Evolutionary conservation across 1,140 invertebrate genomes (phyloP).

Genomic region (Copidosoma floridanum): DNA sequence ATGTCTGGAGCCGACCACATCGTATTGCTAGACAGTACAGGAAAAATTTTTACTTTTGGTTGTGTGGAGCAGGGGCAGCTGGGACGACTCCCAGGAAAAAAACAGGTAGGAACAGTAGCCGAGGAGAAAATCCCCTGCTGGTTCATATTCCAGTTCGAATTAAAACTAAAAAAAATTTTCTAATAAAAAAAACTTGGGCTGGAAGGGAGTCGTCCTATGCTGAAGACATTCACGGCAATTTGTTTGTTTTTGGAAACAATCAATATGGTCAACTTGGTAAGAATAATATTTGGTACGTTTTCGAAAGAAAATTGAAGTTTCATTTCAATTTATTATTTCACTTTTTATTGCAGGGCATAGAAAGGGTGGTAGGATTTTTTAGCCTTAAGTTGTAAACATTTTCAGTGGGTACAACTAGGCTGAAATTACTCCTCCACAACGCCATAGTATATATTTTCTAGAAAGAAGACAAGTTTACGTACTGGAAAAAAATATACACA

Average conservation of each 20-base stretch:
- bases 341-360: constrained; percentile 57
- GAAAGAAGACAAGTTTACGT: constrained; percentile 68
- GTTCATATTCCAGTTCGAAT: constrained; percentile 61
- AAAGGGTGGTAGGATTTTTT: constrained; percentile 54
- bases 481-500: constrained; percentile 85
- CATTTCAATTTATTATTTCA: constrained; percentile 8
- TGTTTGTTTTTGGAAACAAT: constrained; percentile 89
- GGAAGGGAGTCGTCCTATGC: constrained; percentile 82
- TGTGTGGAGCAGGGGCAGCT: constrained; percentile 92
- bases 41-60: constrained; percentile 82
- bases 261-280: constrained; percentile 88
- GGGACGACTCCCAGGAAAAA: constrained; percentile 73
- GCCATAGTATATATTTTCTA: constrained; percentile 81
- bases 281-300: constrained; percentile 26
- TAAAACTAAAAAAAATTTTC: constrained; percentile 57
- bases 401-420: constrained; percentile 59
- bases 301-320: neutral
- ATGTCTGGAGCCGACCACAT: constrained; percentile 88
- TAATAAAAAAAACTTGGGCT: constrained; percentile 80
- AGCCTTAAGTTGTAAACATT: constrained; percentile 55
- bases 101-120: constrained; percentile 69
- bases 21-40: constrained; percentile 73
- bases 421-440: constrained; percentile 71
- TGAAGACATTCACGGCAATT: constrained; percentile 65
- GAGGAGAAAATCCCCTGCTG: constrained; percentile 68